Evolutionary conservation across 2,888 invertebrate genomes (phyloP), one percentile per base, ranked within the genome.

Genomic region (Drosophila yooni): DNA sequence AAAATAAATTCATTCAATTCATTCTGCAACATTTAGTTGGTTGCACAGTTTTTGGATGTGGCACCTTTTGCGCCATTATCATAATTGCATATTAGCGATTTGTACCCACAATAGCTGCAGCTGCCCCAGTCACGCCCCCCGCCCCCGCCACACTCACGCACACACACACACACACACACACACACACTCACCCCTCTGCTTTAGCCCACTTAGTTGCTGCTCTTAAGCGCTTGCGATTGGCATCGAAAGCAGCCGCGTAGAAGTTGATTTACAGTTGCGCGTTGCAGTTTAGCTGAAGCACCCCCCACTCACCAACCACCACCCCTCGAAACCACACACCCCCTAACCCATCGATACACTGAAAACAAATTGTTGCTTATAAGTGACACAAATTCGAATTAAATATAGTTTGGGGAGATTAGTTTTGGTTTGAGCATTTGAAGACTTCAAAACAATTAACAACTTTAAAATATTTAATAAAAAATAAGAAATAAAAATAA

Each of bases 61-160:
- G 29, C 65, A 59, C 65, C 58, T 63, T 52, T 21, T 15, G 53
- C 25, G 31, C 51, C 51, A 72, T 72, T 72, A 56, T 56, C 59
- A 64, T 72, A 72, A 72, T 72, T 72, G 72, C 73, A 72, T 72
- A 72, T 72, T 72, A 60, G 64, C 64, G 40, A 36, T 72, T 64
- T 52, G 52, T 51, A 34, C 43, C 46, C 43, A 52, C 56, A 34
- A 27, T 56, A 25, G 51, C 21, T 21, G 33, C 21, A 38, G 33
- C 40, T 6, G 25, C 27, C 29, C 36, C 7, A 36, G 8, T n/a
- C 38, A 29, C 31, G 31, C 31, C 10, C 31, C 10, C 21, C 13
- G 13, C 46, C 25, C 13, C 48, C 2, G 21, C 3, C 27, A 1
- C 36, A 50, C 27, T 27, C 48, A 27, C 38, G 3, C 36, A 48